Conservation (phyloP, 2,888 invertebrate species). For the Xylocampa areola region DNA sequence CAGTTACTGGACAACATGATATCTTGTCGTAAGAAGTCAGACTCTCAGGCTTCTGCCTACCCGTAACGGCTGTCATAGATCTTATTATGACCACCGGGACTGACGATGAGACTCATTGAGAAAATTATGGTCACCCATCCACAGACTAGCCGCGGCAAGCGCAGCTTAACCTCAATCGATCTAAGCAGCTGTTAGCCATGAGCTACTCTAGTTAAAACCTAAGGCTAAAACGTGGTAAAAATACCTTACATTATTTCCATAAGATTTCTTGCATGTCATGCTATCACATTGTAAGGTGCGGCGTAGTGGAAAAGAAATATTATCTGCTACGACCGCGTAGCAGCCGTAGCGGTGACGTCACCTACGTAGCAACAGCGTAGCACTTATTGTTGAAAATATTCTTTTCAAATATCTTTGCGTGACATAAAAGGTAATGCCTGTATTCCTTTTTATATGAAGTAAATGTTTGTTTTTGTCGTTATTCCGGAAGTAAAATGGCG, state of each 20-base stretch:
- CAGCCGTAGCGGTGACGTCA: slow-evolving; percentile 37
- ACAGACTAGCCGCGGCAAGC: no score
- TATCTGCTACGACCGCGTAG: slow-evolving; percentile 34
- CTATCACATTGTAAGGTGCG: slow-evolving; percentile 28
- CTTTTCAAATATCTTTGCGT: not conserved
- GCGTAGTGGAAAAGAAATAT: slow-evolving; percentile 21
- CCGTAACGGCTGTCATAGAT: no score
- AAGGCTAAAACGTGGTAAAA: not conserved
- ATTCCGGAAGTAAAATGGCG: no score
- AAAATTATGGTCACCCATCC: no score
- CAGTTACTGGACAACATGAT: no score
- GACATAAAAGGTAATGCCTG: not conserved
- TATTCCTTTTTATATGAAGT: not conserved
- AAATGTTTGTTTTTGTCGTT: not conserved
- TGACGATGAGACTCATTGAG: no score
- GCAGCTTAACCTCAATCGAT: no score
- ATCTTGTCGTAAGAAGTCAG: no score
- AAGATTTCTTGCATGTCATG: slow-evolving; percentile 16
- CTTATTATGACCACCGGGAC: no score
- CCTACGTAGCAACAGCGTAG: slow-evolving; percentile 44
- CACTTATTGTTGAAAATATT: not conserved
- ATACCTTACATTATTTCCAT: not conserved
- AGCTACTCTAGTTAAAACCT: no score
- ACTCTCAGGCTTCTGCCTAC: no score
- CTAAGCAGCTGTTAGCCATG: no score